Base-by-base conservation (phyloP, 2,113 vertebrate species). In the Motacilla tschutschensis region DNA sequence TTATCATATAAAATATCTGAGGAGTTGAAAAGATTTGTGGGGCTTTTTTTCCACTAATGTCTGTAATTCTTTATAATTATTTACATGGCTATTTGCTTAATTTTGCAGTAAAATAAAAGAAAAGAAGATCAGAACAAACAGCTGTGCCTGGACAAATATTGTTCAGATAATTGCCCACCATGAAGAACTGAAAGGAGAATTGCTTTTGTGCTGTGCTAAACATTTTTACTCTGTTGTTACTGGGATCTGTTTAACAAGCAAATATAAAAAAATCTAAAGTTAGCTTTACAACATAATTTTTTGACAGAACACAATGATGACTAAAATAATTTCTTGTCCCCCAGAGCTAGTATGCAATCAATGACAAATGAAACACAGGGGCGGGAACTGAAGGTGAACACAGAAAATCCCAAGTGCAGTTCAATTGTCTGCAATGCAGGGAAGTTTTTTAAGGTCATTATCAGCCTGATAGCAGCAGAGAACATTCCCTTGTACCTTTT, bases 371-470 rank as follows among this genome's bases (percentile, higher is more conserved):
- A 92, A 79, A 63, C 29, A 67, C 47, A 33, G 29, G 7, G 75
- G n/a, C 35, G 83, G 62, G 40, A 86, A 72, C 29, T 28, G 71
- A 75, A 82, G 36, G 48, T 3, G 4, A 83, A 83, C 3, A 53
- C 54, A 76, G 26, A 80, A 83, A 91, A 91, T 86, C 14, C 22
- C 63, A 92, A 81, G 59, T 50, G 58, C 63, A 59, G 51, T 48
- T 89, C 59, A 79, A 54, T 72, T 51, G 47, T 55, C 55, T 90
- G 80, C 88, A 92, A 88, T 51, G 81, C 47, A 66, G 54, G 12
- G 33, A 78, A 75, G 62, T 35, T 92, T 89, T 72, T 76, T 59
- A 54, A 89, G 63, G 63, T 83, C 75, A 67, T 74, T 53, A 72
- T 36, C 58, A 87, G 28, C 48, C 29, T 65, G 41, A 41, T 14